Conservation (phyloP, 2,888 invertebrate species). For the Cactoblastis cactorum region DNA sequence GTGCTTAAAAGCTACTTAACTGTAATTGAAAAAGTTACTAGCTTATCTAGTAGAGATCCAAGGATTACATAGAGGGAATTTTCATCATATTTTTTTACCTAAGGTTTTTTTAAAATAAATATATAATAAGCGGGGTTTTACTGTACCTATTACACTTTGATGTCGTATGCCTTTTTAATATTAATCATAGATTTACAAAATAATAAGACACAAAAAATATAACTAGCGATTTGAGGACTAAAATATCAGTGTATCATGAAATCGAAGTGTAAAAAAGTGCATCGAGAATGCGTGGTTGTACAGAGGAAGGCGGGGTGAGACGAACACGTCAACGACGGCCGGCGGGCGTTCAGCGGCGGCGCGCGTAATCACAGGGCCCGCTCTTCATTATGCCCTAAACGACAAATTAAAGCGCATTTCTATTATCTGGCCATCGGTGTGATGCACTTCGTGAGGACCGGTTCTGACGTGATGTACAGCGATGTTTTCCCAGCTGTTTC, state of each 20-base stretch:
- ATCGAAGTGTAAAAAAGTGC: no score
- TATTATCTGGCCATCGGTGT: slow-evolving; percentile 74
- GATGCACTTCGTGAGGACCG: slow-evolving; percentile 53
- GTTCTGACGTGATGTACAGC: slow-evolving; percentile 32
- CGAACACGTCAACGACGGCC: slow-evolving; percentile 71
- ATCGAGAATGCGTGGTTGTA: slow-evolving; percentile 15
- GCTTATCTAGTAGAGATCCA: no score
- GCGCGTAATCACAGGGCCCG: slow-evolving; percentile 79
- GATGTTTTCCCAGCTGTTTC: slow-evolving; percentile 40
- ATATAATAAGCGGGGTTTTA: no score
- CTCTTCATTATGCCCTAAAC: slow-evolving; percentile 77
- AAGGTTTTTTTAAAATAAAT: no score
- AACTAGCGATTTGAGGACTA: background rate
- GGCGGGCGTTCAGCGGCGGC: slow-evolving; percentile 73
- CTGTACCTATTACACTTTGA: no score
- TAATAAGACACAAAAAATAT: no score
- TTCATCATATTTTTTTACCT: no score
- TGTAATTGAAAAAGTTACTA: no score
- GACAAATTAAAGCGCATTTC: slow-evolving; percentile 79
- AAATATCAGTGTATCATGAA: background rate
- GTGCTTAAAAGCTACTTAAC: no score
- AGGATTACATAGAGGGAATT: no score
- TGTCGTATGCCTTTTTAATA: no score
- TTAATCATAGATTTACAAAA: no score
- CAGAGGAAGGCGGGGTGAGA: slow-evolving; percentile 12